Base-by-base conservation (phyloP, 2,113 vertebrate genomes). In the Todiramphus saurophagus region DNA sequence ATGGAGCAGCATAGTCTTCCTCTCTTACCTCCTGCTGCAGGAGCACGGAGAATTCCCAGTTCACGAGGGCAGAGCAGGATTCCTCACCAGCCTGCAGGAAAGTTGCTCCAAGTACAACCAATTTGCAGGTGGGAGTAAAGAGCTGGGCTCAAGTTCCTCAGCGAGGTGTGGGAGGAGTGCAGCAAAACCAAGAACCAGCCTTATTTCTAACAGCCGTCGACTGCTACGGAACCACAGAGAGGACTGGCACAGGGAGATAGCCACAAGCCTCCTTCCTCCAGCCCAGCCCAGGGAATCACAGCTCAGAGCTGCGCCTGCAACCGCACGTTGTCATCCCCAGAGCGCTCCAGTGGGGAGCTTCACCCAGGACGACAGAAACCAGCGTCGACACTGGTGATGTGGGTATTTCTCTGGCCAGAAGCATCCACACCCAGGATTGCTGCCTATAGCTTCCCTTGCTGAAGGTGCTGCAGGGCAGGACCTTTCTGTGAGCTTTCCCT, bases 301-400 rank as follows among this genome's bases (percentile, higher is more conserved):
- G 0, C 8, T 28, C 30, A 18, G 62, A 76, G 58, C 58, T 60
- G 30, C 5, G 56, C 24, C 39, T 25, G 43, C 18, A 6, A 3
- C 37, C 23, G 30, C 4, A 10, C 17, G 12, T 23, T 17, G 56
- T 11, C 58, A 30, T 21, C 64, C 5, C 59, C 7, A 4, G 9
- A 58, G 46, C 2, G 1, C 46, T 39, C 13, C 1, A 72, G 33
- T 12, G 24, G 60, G 27, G 27, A 7, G 31, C 27, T 55, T 20
- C 56, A 51, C 23, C 18, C 50, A 11, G 11, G 44, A 19, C 51
- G 20, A 3, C 51, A 31, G 60, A 21, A 16, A 3, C 69, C 23
- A 20, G 11, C 1, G 13, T 9, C 31, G 19, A 28, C 2, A 2
- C 44, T 75, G 67, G 7, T 1, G 9, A 12, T 4, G 11, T 13